Evolutionary conservation across 1,140 invertebrate genomes (phyloP).

Genomic region (Phymorhynchus buccinoides): DNA sequence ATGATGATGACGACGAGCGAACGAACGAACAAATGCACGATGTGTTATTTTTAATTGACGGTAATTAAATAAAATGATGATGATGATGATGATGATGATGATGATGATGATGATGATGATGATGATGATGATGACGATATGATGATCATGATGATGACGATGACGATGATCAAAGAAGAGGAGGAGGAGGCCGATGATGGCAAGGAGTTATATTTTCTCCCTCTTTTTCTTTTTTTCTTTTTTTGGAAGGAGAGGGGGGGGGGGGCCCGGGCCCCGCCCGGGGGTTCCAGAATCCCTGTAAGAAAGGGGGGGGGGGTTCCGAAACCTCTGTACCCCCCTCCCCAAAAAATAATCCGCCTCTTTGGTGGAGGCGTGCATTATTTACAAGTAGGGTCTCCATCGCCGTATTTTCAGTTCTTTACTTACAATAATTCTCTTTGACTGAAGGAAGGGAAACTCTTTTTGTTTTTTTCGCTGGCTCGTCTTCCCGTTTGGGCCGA

Average conservation of each 20-base stretch:
- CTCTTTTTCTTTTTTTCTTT: too few species aligned
- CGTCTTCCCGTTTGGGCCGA: background rate
- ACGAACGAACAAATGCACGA: background rate
- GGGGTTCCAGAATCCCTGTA: background rate
- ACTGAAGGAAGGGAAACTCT: background rate
- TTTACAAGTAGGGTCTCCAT: background rate
- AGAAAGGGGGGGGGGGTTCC: background rate
- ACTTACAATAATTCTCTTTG: slow-evolving; percentile 31
- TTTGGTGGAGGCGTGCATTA: background rate
- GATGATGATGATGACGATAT: too few species aligned
- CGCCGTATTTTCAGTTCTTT: slow-evolving; percentile 21
- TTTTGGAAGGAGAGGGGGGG: background rate
- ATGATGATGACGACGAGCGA: too few species aligned
- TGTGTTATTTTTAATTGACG: background rate
- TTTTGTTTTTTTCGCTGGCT: background rate
- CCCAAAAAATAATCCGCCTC: too few species aligned
- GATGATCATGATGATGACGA: too few species aligned
- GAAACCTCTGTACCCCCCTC: too few species aligned
- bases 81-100: background rate
- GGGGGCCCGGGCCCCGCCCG: background rate
- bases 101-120: background rate
- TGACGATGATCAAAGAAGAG: too few species aligned
- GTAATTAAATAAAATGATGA: too few species aligned
- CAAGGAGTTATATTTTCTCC: too few species aligned
- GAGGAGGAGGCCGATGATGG: too few species aligned